Evolutionary conservation across 2,888 invertebrate species (phyloP).

Genomic region (Galeopsomyia nigrocyanea): DNA sequence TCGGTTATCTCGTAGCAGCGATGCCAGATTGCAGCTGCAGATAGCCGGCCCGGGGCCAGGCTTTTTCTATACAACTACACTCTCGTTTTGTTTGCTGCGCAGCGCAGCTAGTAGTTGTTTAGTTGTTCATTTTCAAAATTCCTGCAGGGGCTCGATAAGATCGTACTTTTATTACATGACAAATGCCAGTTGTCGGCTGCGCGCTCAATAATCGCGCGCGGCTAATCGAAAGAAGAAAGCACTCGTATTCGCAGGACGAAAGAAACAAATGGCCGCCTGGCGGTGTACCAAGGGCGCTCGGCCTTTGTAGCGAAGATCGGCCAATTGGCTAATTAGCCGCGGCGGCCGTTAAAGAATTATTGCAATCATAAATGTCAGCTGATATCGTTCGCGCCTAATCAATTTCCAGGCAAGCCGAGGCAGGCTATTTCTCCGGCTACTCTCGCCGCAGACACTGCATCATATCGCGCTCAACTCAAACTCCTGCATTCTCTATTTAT

Average conservation of each 20-base stretch:
- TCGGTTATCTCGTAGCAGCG: slow-evolving; percentile 54
- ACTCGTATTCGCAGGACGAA: slow-evolving; percentile 45
- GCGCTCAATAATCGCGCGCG: slow-evolving; percentile 16
- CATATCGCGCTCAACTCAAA: slow-evolving; percentile 29
- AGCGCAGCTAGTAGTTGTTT: slow-evolving; percentile 29
- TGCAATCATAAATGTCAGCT: slow-evolving; percentile 29
- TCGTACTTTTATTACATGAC: background rate
- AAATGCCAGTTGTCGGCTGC: too few relatives aligned
- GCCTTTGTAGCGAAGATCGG: slow-evolving; percentile 10
- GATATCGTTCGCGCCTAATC: slow-evolving; percentile 45
- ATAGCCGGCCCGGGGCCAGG: slow-evolving; percentile 39
- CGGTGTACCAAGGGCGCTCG: background rate
- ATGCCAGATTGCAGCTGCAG: slow-evolving; percentile 57
- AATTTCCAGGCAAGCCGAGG: slow-evolving; percentile 42
- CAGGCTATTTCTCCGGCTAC: background rate
- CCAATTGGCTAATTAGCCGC: slow-evolving; percentile 51
- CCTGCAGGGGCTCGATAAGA: background rate
- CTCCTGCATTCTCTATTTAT: slow-evolving; percentile 39
- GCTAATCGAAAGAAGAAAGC: slow-evolving; percentile 45
- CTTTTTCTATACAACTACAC: too few relatives aligned
- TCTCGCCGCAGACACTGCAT: slow-evolving; percentile 31
- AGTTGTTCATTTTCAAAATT: slow-evolving; percentile 41
- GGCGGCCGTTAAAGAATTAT: slow-evolving; percentile 50
- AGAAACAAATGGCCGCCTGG: slow-evolving; percentile 43
- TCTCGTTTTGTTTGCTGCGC: slow-evolving; percentile 15